Conservation (phyloP, 1,140 invertebrate species). For the Metaphire vulgaris region DNA sequence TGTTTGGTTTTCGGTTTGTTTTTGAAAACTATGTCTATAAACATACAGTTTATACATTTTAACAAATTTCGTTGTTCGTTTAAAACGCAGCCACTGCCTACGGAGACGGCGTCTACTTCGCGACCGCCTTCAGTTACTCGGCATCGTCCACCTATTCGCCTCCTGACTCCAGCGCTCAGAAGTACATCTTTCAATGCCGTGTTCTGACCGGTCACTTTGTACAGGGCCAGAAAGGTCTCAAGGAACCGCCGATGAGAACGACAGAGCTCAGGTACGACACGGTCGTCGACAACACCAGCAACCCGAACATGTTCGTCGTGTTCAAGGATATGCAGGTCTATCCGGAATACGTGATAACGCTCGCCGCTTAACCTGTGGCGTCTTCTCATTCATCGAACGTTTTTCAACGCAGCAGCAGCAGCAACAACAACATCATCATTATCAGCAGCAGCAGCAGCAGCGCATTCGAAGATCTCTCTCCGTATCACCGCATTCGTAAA, state of each 20-base stretch:
- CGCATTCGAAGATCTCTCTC: too few species aligned
- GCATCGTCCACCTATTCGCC: constrained; percentile 11
- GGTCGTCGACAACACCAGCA: constrained; percentile 2
- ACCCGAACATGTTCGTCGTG: constrained; percentile 20
- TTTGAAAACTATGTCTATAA: too few species aligned
- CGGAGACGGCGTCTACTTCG: constrained; percentile 31
- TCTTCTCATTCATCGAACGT: too few species aligned
- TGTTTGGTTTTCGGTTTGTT: too few species aligned
- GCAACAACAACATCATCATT: too few species aligned
- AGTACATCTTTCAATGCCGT: constrained; percentile 17
- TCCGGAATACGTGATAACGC: constrained; percentile 26
- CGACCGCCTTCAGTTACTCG: constrained; percentile 23
- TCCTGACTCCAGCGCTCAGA: background rate
- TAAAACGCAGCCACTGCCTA: constrained; percentile 22
- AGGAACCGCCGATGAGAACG: constrained; percentile 19
- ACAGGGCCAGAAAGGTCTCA: background rate
- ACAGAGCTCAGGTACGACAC: constrained; percentile 7
- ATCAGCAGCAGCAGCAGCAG: too few species aligned
- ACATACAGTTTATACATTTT: too few species aligned
- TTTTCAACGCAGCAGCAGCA: too few species aligned
- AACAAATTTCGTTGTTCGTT: too few species aligned
- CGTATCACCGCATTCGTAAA: too few species aligned
- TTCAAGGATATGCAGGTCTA: constrained; percentile 25
- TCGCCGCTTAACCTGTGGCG: too few species aligned
- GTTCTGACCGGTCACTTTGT: constrained; percentile 23